A percentile compares a stretch with the other conserved stretches of the same genome.
These are phyloP conservation scores for Nysson spinosus DNA, from an alignment of 2,888 invertebrate genomes.

Conservation along the genomic window DNA sequence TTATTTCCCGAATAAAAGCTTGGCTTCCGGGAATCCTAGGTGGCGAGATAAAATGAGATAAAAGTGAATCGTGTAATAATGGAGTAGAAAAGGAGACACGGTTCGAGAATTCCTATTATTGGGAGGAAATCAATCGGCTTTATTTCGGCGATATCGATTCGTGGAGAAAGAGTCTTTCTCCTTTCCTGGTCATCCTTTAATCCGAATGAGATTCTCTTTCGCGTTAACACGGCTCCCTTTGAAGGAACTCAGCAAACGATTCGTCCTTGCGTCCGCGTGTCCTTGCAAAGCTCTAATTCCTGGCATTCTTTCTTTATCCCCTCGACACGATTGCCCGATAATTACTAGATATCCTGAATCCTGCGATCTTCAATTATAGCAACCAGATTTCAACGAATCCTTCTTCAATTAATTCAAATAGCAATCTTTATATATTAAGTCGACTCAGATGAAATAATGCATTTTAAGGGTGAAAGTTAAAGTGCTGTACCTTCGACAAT, in stretches of 20 bases:
- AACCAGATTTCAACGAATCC: no score
- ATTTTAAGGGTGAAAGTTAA: no score
- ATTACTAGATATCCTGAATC: conserved; percentile 16
- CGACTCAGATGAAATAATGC: no score
- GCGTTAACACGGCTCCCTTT: conserved; percentile 51
- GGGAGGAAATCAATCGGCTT: conserved; percentile 70
- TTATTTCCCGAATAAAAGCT: no score
- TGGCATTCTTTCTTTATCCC: conserved; percentile 23
- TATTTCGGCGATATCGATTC: conserved; percentile 64
- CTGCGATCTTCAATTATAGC: no score
- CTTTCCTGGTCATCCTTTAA: conserved; percentile 52
- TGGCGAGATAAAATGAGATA: neutral
- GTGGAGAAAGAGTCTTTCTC: conserved; percentile 47
- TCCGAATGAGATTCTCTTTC: conserved; percentile 66
- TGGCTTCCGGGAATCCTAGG: no score
- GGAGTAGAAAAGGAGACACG: conserved; percentile 24
- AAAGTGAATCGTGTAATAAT: conserved; percentile 7
- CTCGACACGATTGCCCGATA: conserved; percentile 31
- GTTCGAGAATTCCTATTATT: conserved; percentile 66
- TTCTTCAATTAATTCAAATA: no score
- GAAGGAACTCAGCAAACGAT: conserved; percentile 29
- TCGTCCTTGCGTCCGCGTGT: conserved; percentile 21
- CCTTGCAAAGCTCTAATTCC: neutral
- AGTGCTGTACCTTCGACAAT: no score
- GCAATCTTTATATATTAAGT: no score